A percentile compares a stretch with the other conserved stretches of the same genome.
phyloP scores from a whole-genome alignment of 2,797 vertebrate genomes.

The Myotis myotis region DNA sequence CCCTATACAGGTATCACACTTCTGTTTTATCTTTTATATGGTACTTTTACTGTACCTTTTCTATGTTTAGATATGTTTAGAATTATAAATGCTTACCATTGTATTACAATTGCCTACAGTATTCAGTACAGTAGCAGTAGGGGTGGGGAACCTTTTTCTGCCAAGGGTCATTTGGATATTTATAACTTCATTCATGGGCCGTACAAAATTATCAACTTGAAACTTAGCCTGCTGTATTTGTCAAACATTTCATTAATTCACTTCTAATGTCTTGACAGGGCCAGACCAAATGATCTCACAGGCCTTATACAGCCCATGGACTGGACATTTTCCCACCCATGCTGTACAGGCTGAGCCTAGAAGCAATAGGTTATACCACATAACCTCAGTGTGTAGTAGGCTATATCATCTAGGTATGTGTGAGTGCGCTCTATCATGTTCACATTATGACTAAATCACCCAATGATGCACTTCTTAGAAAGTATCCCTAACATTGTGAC shows the following conservation, averaged over 20 bases:
- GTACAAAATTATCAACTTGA: no score
- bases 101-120: neutral
- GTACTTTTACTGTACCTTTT: neutral
- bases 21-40: neutral
- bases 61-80: neutral
- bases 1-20: no score
- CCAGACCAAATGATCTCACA: no score
- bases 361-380: neutral
- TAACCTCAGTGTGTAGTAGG: neutral
- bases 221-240: no score
- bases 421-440: neutral
- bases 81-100: neutral
- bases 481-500: neutral
- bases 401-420: neutral
- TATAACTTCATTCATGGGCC: no score
- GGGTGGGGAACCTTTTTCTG: no score
- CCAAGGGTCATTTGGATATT: no score
- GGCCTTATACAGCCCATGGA: no score
- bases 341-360: neutral
- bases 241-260: no score
- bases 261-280: no score
- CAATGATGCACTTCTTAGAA: neutral
- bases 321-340: no score
- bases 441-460: neutral
- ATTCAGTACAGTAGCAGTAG: neutral